Base-by-base conservation (phyloP, 2,113 vertebrate genomes). In the Eleginops maclovinus region DNA sequence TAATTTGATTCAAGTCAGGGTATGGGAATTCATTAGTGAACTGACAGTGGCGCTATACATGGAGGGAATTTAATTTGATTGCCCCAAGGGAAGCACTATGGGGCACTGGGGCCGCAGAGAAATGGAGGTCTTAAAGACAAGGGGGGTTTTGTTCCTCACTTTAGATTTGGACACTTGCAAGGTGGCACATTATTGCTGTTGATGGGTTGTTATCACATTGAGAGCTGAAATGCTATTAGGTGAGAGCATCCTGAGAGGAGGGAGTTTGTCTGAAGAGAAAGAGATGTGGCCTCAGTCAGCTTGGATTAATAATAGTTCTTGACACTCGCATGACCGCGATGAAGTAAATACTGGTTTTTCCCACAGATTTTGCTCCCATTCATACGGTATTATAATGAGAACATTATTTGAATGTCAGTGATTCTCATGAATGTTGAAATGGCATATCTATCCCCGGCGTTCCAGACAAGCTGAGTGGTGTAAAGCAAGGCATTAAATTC, bases 391-490 rank as follows among this genome's bases (percentile, higher is more conserved):
- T 91, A 88, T 92, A 92, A 94, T 87, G 75, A 87, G 90, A 82
- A 79, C 88, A 92, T 93, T 93, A 93, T 92, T 92, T 93, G 93
- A 94, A 94, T 94, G 93, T 94, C 92, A 94, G 89, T 81, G 91
- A 91, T 92, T 93, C 89, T 94, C 91, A 95, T 94, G 92, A 95
- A 94, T 94, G 91, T 93, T 93, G 88, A 93, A 94, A 93, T 89
- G 87, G 86, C 86, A 87, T 86, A 88, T 90, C 90, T 85, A 63
- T 81, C 50, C 22, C 85, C 8, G 60, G 73, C 90, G 16, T 83
- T 85, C 78, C 81, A 8, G 83, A 94, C 94, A 94, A 90, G 92
- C 78, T 55, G n/a, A 21, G 79, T 22, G 41, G 77, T 76, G 91
- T 92, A 89, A 92, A 91, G 85, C 74, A 62, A 86, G 88, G 86